Evolutionary conservation across 1,140 invertebrate species (phyloP).

Genomic region (Drosophila bipectinata): DNA sequence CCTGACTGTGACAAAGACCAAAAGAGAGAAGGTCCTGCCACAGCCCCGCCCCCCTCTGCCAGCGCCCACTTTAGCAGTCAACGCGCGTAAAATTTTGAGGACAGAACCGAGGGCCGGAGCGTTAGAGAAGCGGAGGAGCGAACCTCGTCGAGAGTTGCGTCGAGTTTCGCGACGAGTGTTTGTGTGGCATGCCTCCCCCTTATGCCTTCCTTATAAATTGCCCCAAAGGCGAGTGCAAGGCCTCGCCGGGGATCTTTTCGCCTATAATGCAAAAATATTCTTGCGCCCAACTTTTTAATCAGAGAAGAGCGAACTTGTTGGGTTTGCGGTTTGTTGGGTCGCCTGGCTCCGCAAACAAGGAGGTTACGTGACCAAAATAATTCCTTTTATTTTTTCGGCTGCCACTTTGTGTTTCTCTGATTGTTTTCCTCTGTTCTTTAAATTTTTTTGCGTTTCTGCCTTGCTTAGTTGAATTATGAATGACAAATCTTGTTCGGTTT

Average conservation of each 20-base stretch:
- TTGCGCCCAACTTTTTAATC: constrained; percentile 65
- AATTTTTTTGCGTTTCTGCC: constrained; percentile 17
- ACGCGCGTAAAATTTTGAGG: constrained; percentile 78
- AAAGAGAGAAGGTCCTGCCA: constrained; percentile 43
- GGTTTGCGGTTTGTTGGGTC: constrained; percentile 2
- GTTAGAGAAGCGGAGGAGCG: constrained; percentile 7
- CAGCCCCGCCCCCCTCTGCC: background rate
- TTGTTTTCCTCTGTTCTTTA: constrained; percentile 43
- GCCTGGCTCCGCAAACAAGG: constrained; percentile 25
- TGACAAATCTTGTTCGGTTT: constrained; percentile 38
- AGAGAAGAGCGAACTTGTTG: constrained; percentile 38
- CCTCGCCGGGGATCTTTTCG: constrained; percentile 51
- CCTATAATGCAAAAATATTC: constrained; percentile 59
- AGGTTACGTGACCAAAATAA: constrained; percentile 69
- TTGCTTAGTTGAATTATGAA: constrained; percentile 61
- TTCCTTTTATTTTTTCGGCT: constrained; percentile 29
- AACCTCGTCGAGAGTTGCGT: constrained; percentile 43
- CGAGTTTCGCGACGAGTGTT: constrained; percentile 49
- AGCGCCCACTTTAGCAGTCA: constrained; percentile 63
- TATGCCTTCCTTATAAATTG: constrained; percentile 57
- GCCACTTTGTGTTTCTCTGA: constrained; percentile 43
- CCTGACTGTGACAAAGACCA: constrained; percentile 71
- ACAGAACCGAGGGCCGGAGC: constrained; percentile 25
- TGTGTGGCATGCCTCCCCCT: constrained; percentile 27
- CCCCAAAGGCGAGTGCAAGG: constrained; percentile 57